phyloP scores from a whole-genome alignment of 2,797 vertebrate genomes.

The Anisognathus igniventris region DNA sequence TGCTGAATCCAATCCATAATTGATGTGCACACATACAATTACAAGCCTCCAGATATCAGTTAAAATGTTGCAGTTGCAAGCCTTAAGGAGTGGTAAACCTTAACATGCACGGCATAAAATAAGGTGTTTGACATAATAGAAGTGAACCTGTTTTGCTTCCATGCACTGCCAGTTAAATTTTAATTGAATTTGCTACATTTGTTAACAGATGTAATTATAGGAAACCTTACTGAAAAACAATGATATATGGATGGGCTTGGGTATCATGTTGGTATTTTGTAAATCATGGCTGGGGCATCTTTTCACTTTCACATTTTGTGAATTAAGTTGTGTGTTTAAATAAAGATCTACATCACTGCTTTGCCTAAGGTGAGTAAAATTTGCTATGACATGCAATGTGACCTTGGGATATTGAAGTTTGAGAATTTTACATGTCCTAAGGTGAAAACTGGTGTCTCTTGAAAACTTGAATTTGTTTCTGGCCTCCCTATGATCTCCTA shows the following conservation, averaged over 20 bases:
- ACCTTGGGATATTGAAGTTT: conserved; percentile 11
- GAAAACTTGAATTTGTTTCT: not conserved
- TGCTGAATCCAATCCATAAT: conserved; percentile 84
- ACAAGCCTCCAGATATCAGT: conserved; percentile 85
- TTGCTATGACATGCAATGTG: not conserved
- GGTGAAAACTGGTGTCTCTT: not conserved
- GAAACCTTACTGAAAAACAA: conserved; percentile 59
- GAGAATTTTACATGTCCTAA: not conserved
- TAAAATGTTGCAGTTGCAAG: conserved; percentile 82
- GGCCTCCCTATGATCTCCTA: not conserved
- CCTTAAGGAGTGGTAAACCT: conserved; percentile 85
- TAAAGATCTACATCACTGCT: conserved; percentile 4
- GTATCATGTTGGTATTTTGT: conserved; percentile 10
- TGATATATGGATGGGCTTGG: conserved; percentile 20
- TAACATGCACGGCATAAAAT: conserved; percentile 85
- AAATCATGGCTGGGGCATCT: conserved; percentile 4
- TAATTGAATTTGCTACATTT: conserved; percentile 72
- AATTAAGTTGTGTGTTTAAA: conserved; percentile 47
- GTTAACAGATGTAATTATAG: conserved; percentile 71
- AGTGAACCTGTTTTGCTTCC: conserved; percentile 72
- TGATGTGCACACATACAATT: conserved; percentile 88
- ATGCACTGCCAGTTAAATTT: conserved; percentile 67
- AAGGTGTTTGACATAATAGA: conserved; percentile 79
- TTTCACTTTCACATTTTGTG: not conserved
- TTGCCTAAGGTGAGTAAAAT: conserved; percentile 41